A percentile compares a stretch with the other conserved stretches of the same genome.
Conservation (phyloP, 1,140 invertebrate genomes). For the Nymphalis io region DNA sequence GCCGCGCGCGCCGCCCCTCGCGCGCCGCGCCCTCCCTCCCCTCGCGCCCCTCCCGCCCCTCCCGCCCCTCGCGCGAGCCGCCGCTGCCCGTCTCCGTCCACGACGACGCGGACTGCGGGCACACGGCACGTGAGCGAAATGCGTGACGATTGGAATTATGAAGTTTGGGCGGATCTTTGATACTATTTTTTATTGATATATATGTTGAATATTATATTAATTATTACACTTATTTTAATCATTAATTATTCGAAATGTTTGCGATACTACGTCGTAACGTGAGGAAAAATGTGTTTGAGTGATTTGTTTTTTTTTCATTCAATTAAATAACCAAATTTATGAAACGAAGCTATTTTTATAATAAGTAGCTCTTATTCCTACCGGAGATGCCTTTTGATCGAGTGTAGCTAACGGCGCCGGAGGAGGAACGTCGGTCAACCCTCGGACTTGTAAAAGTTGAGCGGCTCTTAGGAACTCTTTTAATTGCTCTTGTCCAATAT, state of each 20-base stretch:
- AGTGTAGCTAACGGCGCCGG: conserved; percentile 80
- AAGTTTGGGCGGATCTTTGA: background rate
- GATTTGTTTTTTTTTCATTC: background rate
- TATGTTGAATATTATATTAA: background rate
- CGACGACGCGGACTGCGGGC: conserved; percentile 66
- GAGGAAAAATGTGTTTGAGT: background rate
- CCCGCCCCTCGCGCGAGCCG: conserved; percentile 60
- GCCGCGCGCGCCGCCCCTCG: conserved; percentile 69
- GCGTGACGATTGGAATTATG: too few species aligned
- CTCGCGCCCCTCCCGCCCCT: conserved; percentile 59
- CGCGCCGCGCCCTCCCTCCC: conserved; percentile 52
- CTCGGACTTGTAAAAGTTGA: conserved; percentile 94
- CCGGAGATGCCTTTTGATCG: conserved; percentile 75
- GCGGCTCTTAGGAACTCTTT: conserved; percentile 94
- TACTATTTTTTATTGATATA: background rate
- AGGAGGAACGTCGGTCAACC: conserved; percentile 91
- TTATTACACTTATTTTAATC: background rate
- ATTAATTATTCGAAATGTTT: background rate
- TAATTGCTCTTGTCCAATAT: conserved; percentile 94
- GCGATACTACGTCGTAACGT: background rate
- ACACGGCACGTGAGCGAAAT: background rate
- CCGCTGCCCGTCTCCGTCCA: conserved; percentile 74
- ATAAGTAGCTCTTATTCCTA: conserved; percentile 39
- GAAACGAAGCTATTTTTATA: too few species aligned
- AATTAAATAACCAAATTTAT: background rate